A percentile compares a stretch with the other conserved stretches of the same genome.
Evolutionary conservation across 2,888 invertebrate genomes (phyloP).

Genomic region (Herminia tarsipennalis): DNA sequence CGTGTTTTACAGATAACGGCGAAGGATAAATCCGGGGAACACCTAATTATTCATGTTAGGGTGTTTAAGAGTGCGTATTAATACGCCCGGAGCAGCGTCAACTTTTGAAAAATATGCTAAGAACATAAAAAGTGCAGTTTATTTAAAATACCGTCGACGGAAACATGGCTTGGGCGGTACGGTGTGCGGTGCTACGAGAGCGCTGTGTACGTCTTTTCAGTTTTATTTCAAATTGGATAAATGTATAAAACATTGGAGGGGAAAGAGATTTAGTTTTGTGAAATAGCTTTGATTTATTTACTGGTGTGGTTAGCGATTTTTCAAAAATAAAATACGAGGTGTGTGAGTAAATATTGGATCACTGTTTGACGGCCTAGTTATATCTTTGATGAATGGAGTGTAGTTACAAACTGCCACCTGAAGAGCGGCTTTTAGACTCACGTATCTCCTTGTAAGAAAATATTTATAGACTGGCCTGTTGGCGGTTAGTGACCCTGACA

Average conservation of each 20-base stretch:
- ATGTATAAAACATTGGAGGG: slow-evolving; percentile 56
- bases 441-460: too few relatives aligned
- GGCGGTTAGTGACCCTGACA: too few relatives aligned
- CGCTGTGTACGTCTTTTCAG: slow-evolving; percentile 59
- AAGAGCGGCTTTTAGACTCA: too few relatives aligned
- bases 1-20: slow-evolving; percentile 81
- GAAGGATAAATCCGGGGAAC: slow-evolving; percentile 76
- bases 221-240: slow-evolving; percentile 63
- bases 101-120: slow-evolving; percentile 72
- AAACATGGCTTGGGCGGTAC: slow-evolving; percentile 79
- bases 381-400: too few relatives aligned
- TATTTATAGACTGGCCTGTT: too few relatives aligned
- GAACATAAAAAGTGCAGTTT: slow-evolving; percentile 67
- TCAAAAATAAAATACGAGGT: too few relatives aligned
- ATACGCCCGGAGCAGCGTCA: slow-evolving; percentile 62
- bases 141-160: slow-evolving; percentile 71
- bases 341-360: too few relatives aligned
- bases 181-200: slow-evolving; percentile 29
- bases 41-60: slow-evolving; percentile 85
- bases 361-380: too few relatives aligned
- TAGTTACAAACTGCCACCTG: too few relatives aligned
- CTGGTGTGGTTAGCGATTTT: neutral
- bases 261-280: slow-evolving; percentile 26
- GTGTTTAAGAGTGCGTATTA: slow-evolving; percentile 80
- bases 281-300: slow-evolving; percentile 25